Evolutionary conservation across 2,888 invertebrate genomes (phyloP).

Genomic region (Chrysomela aeneicollis): DNA sequence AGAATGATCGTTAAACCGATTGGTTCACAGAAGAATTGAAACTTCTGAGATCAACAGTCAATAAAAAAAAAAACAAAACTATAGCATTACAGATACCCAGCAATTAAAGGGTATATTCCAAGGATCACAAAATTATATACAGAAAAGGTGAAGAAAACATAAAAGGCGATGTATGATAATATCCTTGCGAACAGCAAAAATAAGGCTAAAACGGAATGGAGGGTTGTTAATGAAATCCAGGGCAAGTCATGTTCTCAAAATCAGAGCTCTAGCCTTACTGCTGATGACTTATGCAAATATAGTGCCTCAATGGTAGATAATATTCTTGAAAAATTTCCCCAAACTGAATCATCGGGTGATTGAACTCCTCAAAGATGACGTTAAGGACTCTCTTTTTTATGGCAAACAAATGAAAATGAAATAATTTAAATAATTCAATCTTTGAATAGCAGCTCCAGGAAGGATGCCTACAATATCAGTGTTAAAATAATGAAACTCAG

Average conservation of each 20-base stretch:
- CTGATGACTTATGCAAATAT: not conserved
- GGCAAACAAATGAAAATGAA: constrained; percentile 6
- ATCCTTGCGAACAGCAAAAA: not conserved
- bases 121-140: not conserved
- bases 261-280: not conserved
- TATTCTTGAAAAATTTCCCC: too few species aligned
- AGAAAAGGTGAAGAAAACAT: constrained; percentile 9
- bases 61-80: constrained; percentile 2
- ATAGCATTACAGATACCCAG: not conserved
- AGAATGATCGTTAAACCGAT: not conserved
- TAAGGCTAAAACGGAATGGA: too few species aligned
- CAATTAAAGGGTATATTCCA: constrained; percentile 1
- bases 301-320: too few species aligned
- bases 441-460: constrained; percentile 7
- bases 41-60: not conserved
- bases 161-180: not conserved
- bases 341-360: too few species aligned
- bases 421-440: constrained; percentile 8
- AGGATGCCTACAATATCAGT: not conserved
- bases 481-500: constrained; percentile 4
- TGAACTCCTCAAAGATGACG: too few species aligned
- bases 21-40: constrained; percentile 2
- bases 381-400: too few species aligned
- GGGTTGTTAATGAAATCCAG: too few species aligned
- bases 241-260: not conserved